Evolutionary conservation across 2,797 vertebrate genomes (phyloP).

Genomic region (Taenioides sp.): DNA sequence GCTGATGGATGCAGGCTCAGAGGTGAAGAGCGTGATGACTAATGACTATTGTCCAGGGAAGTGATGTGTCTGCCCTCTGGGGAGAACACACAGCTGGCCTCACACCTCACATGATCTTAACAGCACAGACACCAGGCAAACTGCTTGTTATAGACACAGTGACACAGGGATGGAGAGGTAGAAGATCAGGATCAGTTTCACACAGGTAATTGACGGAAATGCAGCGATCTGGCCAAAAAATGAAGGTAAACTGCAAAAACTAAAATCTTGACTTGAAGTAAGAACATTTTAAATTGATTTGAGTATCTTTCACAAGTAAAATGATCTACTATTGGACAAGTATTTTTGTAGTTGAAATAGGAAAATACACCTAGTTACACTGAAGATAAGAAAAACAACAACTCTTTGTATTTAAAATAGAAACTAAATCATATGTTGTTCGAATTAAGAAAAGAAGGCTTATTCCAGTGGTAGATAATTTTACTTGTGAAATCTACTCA

Average conservation of each 20-base stretch:
- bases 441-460: no score
- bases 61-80: constrained; percentile 79
- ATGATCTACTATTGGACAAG: no score
- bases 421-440: no score
- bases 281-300: no score
- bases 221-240: not conserved
- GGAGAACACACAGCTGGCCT: constrained; percentile 56
- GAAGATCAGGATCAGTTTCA: not conserved
- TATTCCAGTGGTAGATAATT: no score
- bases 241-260: not conserved
- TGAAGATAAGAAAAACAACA: no score
- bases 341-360: no score
- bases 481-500: no score
- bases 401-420: no score
- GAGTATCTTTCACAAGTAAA: no score
- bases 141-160: constrained; percentile 52
- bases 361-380: no score
- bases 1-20: constrained; percentile 90
- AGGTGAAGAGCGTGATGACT: constrained; percentile 88
- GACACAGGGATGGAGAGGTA: not conserved
- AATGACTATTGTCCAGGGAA: constrained; percentile 84
- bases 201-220: not conserved
- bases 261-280: no score
- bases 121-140: constrained; percentile 55
- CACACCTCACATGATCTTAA: constrained; percentile 66